phyloP scores from a whole-genome alignment of 1,140 invertebrate genomes.

The Amyelois transitella region DNA sequence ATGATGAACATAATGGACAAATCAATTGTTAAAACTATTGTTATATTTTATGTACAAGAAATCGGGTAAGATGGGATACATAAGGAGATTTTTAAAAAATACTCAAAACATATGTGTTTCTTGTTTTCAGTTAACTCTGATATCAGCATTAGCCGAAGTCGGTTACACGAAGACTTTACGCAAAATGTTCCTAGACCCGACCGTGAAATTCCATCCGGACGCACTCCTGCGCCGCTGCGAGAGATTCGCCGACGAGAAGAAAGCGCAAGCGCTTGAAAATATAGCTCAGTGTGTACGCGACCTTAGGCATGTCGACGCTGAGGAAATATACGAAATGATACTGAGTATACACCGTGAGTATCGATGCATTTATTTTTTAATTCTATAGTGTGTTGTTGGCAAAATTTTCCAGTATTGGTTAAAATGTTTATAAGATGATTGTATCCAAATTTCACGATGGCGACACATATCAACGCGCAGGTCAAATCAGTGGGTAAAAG shows the following conservation, averaged over 20 bases:
- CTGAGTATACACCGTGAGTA: slow-evolving; percentile 72
- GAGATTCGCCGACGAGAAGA: slow-evolving; percentile 68
- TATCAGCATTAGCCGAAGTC: slow-evolving; percentile 71
- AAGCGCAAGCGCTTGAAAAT: slow-evolving; percentile 52
- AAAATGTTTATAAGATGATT: no score
- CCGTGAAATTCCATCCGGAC: slow-evolving; percentile 51
- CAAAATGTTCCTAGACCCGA: slow-evolving; percentile 58
- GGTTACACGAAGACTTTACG: slow-evolving; percentile 66
- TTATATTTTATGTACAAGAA: no score
- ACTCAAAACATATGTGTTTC: no score
- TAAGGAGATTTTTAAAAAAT: no score
- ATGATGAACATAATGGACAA: no score
- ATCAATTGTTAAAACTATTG: no score
- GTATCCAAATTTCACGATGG: no score
- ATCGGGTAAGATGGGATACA: no score
- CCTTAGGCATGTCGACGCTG: slow-evolving; percentile 39
- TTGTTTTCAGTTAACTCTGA: slow-evolving; percentile 46
- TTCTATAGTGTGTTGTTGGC: no score
- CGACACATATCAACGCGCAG: no score
- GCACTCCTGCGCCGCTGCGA: slow-evolving; percentile 68
- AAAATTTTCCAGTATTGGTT: no score
- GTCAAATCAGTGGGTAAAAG: no score
- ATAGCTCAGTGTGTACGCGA: slow-evolving; percentile 55
- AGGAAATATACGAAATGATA: slow-evolving; percentile 65
- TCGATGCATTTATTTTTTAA: neutral